A percentile compares a stretch with the other conserved stretches of the same genome.
Conservation (phyloP, 53 echinoderm and acorn worm species). For the Henricia sp. region DNA sequence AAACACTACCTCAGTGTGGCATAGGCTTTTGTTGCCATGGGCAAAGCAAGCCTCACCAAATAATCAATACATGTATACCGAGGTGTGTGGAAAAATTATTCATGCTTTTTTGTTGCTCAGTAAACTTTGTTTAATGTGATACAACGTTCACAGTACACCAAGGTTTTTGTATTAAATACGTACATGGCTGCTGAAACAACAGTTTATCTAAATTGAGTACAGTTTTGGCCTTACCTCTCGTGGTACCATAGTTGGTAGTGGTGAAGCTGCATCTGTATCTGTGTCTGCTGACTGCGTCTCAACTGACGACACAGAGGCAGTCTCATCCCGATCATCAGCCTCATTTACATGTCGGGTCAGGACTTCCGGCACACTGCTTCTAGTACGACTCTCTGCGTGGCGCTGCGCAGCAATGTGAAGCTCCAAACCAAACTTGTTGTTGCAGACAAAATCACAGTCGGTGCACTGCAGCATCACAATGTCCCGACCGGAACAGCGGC, state of each 20-base stretch:
- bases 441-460: constrained; percentile 94
- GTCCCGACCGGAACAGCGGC: constrained; percentile 75
- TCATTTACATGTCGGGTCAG: constrained; percentile 12
- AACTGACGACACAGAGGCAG: constrained; percentile 84
- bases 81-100: no score
- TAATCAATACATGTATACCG: no score
- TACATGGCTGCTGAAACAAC: no score
- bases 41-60: no score
- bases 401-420: constrained; percentile 80
- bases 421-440: constrained; percentile 87
- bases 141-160: background rate
- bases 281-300: constrained; percentile 96
- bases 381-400: constrained; percentile 68
- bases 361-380: constrained; percentile 22
- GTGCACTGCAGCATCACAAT: constrained; percentile 86
- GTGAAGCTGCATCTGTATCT: constrained; percentile 71
- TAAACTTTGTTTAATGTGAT: background rate
- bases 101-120: background rate
- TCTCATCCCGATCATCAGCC: constrained; percentile 62
- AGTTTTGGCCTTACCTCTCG: constrained; percentile 31
- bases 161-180: background rate
- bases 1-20: no score
- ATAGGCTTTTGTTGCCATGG: no score
- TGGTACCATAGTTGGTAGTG: constrained; percentile 24
- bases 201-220: no score